Percentiles rank a stretch among this genome's conserved stretches.
Evolutionary conservation across 2,113 vertebrate species (phyloP).

Genomic region (Atherinomorus stipes): DNA sequence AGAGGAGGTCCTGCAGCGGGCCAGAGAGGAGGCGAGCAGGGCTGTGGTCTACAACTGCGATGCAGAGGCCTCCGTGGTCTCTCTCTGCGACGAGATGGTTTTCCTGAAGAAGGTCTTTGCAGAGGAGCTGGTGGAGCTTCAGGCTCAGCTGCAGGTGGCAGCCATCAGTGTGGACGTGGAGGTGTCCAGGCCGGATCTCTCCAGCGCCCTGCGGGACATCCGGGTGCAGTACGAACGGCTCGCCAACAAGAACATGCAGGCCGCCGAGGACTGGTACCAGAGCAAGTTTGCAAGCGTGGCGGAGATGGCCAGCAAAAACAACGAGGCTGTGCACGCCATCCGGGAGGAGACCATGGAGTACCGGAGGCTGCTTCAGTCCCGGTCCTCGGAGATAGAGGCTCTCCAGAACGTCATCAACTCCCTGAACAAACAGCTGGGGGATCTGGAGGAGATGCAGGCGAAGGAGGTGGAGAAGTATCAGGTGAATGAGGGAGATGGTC

Average conservation of each 20-base stretch:
- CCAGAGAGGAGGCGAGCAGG: constrained; percentile 77
- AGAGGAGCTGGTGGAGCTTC: constrained; percentile 81
- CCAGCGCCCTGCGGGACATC: constrained; percentile 83
- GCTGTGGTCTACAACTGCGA: constrained; percentile 78
- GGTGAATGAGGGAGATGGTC: constrained; percentile 63
- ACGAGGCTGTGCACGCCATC: constrained; percentile 84
- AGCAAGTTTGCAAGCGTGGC: constrained; percentile 83
- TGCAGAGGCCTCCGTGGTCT: constrained; percentile 80
- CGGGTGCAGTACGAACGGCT: constrained; percentile 85
- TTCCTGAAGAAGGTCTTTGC: constrained; percentile 86
- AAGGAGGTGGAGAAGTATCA: constrained; percentile 80
- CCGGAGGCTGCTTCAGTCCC: constrained; percentile 84
- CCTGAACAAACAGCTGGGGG: constrained; percentile 84
- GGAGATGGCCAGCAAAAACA: constrained; percentile 83
- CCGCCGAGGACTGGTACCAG: constrained; percentile 86
- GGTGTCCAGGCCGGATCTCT: constrained; percentile 81
- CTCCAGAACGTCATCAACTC: constrained; percentile 85
- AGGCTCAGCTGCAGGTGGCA: constrained; percentile 79
- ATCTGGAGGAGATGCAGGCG: constrained; percentile 84
- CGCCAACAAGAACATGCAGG: constrained; percentile 84
- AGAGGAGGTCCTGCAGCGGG: constrained; percentile 76
- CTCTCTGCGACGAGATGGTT: constrained; percentile 82
- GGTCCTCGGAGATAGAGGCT: constrained; percentile 85
- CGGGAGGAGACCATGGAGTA: constrained; percentile 89
- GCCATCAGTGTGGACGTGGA: constrained; percentile 77